Evolutionary conservation across 2,888 invertebrate genomes (phyloP), one percentile per base, ranked within the genome.

Genomic region (Monopis laevigella): DNA sequence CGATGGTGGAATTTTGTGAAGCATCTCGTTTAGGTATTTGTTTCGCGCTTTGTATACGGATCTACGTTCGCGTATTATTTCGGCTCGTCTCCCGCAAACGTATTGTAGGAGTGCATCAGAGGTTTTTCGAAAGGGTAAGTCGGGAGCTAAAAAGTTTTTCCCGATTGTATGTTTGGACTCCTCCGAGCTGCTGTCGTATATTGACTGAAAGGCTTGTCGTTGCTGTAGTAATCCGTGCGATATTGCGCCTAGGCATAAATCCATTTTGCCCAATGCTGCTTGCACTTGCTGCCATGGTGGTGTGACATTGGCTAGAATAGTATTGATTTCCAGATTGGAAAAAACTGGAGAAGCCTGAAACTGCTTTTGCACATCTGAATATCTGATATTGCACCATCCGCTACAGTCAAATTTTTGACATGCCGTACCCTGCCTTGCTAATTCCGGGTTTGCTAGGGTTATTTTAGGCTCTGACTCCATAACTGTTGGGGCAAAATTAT

Each of bases 1-100:
- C 8, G 51, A 51, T 3, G 51, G 49, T 1, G 47, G 49, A 3
- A 51, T 49, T 2, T 12, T 30, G 13, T 51, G 48, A 1, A 51
- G 28, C 7, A 46, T 6, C 5, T 41, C 41, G 29, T 34, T 10
- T 2, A 49, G n/a, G 1, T 16, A 17, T 34, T 43, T 48, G 12
- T 49, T 48, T n/a, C 26, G 6, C 8, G 46, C 19, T 32, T 46
- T 42, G 42, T 42, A 13, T 34, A 12, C 12, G 26, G 16, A 17
- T 24, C 24, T 24, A 7, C 24, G 6, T 24, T 24, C 7, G 10
- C 8, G 24, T 7, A 24, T 2, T 24, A 24, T n/a, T n/a, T n/a
- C n/a, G n/a, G n/a, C n/a, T n/a, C n/a, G n/a, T n/a, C n/a, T n/a
- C n/a, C 40, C 32, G 11, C 30, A 32, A n/a, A 12, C 10, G 14